Conservation (phyloP, 2,888 invertebrate genomes). For the Sabatieria punctata region DNA sequence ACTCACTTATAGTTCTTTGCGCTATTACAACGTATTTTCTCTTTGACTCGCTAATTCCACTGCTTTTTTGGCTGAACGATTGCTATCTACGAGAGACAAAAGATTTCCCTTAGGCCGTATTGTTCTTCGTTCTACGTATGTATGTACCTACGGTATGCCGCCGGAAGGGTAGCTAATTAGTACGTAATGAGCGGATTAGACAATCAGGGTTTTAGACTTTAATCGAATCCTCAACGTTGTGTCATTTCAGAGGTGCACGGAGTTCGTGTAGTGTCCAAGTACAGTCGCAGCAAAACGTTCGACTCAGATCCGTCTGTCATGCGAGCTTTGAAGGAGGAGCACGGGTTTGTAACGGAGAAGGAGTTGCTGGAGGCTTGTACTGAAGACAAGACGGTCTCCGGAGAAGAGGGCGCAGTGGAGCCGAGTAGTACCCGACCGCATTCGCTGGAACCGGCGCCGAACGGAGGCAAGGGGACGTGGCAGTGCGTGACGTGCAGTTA, state of each 20-base stretch:
- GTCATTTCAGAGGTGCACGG: conserved; percentile 33
- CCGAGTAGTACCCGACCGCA: neutral
- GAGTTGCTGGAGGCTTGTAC: neutral
- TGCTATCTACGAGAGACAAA: too few relatives aligned
- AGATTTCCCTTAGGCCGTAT: too few relatives aligned
- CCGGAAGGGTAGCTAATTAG: too few relatives aligned
- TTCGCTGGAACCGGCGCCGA: neutral
- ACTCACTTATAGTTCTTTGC: too few relatives aligned
- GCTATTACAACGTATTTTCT: too few relatives aligned
- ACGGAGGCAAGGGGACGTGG: neutral
- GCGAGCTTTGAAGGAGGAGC: conserved; percentile 7
- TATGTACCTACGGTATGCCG: too few relatives aligned
- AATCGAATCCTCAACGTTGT: too few relatives aligned
- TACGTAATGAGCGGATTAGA: too few relatives aligned
- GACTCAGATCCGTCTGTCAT: conserved; percentile 13
- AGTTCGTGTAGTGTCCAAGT: conserved; percentile 31
- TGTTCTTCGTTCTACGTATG: too few relatives aligned
- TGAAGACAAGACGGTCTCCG: neutral
- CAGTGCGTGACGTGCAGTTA: neutral
- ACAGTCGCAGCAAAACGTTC: conserved; percentile 26
- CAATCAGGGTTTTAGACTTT: too few relatives aligned
- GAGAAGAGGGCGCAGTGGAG: neutral
- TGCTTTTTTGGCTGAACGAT: too few relatives aligned
- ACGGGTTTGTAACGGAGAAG: neutral
- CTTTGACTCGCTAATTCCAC: too few relatives aligned